phyloP scores from a whole-genome alignment of 2,113 vertebrate genomes.

The Aplodontia rufa region DNA sequence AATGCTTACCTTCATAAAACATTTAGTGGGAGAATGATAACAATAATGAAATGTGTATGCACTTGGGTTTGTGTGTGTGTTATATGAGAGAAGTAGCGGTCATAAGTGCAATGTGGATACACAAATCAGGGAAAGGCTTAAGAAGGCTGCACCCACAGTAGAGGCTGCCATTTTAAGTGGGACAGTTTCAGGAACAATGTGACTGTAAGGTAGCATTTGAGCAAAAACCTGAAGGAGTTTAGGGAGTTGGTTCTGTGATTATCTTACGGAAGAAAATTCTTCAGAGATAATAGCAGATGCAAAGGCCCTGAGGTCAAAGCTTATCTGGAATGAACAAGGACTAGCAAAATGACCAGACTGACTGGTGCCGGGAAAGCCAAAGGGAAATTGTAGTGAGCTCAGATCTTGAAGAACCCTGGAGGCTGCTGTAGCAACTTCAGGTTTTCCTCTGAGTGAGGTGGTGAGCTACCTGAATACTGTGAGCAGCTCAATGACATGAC shows the following conservation, averaged over 20 bases:
- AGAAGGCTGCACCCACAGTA: background rate
- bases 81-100: background rate
- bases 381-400: background rate
- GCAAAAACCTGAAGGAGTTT: background rate
- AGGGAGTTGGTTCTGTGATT: background rate
- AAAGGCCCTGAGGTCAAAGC: background rate
- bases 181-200: background rate
- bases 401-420: background rate
- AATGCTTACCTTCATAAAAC: background rate
- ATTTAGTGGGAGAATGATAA: background rate
- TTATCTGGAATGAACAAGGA: background rate
- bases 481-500: background rate
- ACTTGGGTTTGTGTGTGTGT: background rate
- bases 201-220: background rate
- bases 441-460: background rate
- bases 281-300: background rate
- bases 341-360: background rate
- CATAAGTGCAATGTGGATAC: background rate
- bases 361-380: background rate
- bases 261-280: background rate
- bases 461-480: background rate
- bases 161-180: background rate
- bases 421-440: background rate
- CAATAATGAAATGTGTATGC: background rate
- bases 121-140: background rate